Conservation (phyloP, 2,797 vertebrate species). For the Ciconia nigra region DNA sequence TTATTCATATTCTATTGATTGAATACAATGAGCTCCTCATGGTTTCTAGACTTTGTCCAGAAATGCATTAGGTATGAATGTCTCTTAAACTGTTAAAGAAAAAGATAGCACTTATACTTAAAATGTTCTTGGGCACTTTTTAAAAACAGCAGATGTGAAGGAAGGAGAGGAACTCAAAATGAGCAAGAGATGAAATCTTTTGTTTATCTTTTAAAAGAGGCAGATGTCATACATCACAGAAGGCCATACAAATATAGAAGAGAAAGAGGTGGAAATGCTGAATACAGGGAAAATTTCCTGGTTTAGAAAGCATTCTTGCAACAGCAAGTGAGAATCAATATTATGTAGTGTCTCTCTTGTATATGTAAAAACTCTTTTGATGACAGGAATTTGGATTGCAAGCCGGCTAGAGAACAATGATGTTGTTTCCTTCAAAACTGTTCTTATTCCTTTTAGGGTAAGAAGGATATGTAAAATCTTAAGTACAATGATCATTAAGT, state of each 20-base stretch:
- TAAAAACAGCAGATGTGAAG: background rate
- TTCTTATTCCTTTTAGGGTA: background rate
- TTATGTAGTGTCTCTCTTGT: background rate
- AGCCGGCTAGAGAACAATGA: background rate
- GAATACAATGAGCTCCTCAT: background rate
- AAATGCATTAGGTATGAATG: background rate
- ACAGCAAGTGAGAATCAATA: constrained; percentile 13
- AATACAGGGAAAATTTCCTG: background rate
- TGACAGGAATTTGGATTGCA: constrained; percentile 11
- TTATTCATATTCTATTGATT: constrained; percentile 23
- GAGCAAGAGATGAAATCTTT: background rate
- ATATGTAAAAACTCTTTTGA: constrained; percentile 1
- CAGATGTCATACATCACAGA: background rate
- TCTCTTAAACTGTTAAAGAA: background rate
- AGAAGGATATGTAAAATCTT: background rate
- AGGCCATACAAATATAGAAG: background rate
- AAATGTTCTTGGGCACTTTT: background rate
- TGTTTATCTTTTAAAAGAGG: background rate
- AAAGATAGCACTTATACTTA: background rate
- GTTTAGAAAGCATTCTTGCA: constrained; percentile 27
- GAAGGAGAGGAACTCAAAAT: background rate
- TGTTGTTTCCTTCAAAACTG: background rate
- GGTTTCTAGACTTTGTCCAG: background rate
- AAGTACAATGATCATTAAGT: background rate
- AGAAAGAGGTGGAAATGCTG: background rate